Conservation (phyloP, 2,113 vertebrate species). For the Pongo pygmaeus region DNA sequence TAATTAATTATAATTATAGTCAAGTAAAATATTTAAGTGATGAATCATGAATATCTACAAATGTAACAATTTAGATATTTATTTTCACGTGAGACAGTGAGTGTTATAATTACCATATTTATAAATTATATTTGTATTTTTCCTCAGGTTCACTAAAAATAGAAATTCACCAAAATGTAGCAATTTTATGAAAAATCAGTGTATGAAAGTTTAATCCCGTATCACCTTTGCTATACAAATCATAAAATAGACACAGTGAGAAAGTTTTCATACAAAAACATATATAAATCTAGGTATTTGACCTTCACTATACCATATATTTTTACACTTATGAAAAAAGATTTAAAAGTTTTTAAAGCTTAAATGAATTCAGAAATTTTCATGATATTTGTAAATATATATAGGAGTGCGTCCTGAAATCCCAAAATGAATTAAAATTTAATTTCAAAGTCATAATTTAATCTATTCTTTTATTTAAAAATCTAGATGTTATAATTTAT, state of each 20-base stretch:
- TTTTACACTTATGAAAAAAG: not conserved
- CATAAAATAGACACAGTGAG: not conserved
- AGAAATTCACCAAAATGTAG: not conserved
- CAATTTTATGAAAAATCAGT: not conserved
- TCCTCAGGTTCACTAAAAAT: not conserved
- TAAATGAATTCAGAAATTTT: not conserved
- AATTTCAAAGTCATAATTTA: not conserved
- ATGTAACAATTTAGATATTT: not conserved
- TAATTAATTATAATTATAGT: not conserved
- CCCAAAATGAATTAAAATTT: not conserved
- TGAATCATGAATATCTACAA: not conserved
- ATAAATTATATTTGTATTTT: not conserved
- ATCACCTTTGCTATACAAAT: not conserved
- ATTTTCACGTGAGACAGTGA: not conserved
- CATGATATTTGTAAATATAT: not conserved
- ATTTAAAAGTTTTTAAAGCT: not conserved
- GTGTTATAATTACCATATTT: not conserved
- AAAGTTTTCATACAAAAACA: not conserved
- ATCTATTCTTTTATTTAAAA: not conserved
- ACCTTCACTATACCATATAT: not conserved
- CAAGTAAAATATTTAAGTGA: not conserved
- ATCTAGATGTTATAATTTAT: not conserved
- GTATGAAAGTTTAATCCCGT: not conserved
- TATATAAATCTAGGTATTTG: not conserved
- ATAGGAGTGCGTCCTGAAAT: not conserved